These are phyloP conservation scores for Megalonaias nervosa DNA, from an alignment of 1,140 invertebrate species.

Conservation along the genomic window DNA sequence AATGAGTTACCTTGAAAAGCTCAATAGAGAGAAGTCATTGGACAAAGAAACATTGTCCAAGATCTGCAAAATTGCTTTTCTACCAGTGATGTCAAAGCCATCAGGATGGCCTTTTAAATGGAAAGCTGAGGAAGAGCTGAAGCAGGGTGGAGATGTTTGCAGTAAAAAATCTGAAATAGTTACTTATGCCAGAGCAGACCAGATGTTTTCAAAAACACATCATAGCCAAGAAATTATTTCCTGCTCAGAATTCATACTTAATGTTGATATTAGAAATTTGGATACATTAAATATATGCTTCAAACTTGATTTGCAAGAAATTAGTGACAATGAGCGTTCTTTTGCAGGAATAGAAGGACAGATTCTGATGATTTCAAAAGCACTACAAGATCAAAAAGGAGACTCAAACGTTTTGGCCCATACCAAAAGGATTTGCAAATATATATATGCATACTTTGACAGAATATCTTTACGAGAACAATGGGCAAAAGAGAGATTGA, in stretches of 20 bases:
- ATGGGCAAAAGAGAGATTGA: background rate
- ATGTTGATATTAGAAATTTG: background rate
- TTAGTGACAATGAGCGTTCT: too few species aligned
- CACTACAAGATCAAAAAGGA: too few species aligned
- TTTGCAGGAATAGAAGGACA: background rate
- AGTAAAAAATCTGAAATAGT: background rate
- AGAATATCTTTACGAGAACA: background rate
- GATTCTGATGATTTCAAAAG: background rate
- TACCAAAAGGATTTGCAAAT: background rate
- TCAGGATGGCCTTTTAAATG: slow-evolving; percentile 31
- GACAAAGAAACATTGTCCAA: background rate
- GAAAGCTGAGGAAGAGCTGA: background rate
- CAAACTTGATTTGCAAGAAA: too few species aligned
- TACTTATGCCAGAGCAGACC: background rate
- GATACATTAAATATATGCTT: too few species aligned
- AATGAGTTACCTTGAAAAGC: slow-evolving; percentile 17
- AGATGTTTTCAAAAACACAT: background rate
- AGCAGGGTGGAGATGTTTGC: too few species aligned
- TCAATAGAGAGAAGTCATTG: background rate
- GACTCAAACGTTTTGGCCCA: background rate
- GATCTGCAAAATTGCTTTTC: slow-evolving; percentile 27
- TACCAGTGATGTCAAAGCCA: slow-evolving; percentile 34
- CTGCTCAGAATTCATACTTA: background rate
- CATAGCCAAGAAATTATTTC: background rate
- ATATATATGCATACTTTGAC: slow-evolving; percentile 11